Evolutionary conservation across 1,140 invertebrate genomes (phyloP), one percentile per base, ranked within the genome.

Genomic region (Drosophila chauvacae): DNA sequence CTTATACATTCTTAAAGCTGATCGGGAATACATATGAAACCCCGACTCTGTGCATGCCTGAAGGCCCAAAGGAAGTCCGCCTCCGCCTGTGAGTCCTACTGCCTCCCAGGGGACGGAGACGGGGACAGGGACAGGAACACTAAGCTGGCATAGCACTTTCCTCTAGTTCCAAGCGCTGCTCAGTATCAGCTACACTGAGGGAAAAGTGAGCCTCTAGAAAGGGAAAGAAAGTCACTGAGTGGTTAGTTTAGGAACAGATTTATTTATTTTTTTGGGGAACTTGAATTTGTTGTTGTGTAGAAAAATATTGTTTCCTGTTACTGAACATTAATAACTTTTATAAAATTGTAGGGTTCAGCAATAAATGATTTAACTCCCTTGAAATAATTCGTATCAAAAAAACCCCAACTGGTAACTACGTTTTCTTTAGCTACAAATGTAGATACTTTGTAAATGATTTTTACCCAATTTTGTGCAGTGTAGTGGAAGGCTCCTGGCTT

Each of bases 1-100:
- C 14, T n/a, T 72, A n/a, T 30, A 68, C 20, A 41, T 68, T 72
- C 66, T 60, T 72, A 72, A 72, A 72, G 70, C 70, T 59, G 68
- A 72, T 72, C 70, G 70, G 66, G 37, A 72, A 72, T 60, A 72
- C 45, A 71, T 60, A 71, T 72, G 66, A 28, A 28, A 9, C 30
- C 7, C 28, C 7, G 28, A 1, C 28, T 1, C 42, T 3, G 0
- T 18, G 9, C 18, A 20, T 13, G 18, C 7, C 14, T 16, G 45
- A 30, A n/a, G 58, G 13, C 4, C 14, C 37, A 37, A 23, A 55
- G 51, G 33, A 55, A 56, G 53, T 56, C 53, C 53, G 53, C 20
- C 53, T 39, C 5, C 51, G 33, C 51, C 14, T 23, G 13, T 16
- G 14, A 37, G 7, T 37, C 35, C 53, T 6, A 10, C 14, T 16